Percentiles rank a stretch among this genome's conserved stretches.
phyloP scores from a whole-genome alignment of 2,888 invertebrate genomes.

The Copidosoma aretas region DNA sequence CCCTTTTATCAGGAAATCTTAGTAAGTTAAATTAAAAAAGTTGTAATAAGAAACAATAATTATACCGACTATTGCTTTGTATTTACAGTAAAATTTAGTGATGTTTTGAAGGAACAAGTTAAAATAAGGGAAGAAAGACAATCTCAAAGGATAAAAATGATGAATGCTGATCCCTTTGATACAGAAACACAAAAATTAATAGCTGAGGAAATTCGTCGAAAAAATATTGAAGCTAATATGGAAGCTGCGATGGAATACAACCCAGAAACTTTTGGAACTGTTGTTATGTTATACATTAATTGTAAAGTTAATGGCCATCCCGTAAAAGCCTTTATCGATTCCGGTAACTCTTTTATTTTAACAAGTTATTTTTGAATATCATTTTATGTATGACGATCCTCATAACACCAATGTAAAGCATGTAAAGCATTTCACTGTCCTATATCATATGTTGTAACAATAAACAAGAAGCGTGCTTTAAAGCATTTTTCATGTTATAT shows the following conservation, averaged over 20 bases:
- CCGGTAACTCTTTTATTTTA: conserved; percentile 67
- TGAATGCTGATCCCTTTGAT: conserved; percentile 94
- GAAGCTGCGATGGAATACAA: conserved; percentile 98
- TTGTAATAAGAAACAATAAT: no score
- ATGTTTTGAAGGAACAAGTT: conserved; percentile 83
- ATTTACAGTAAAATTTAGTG: conserved; percentile 75
- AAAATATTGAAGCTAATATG: conserved; percentile 98
- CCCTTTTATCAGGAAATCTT: conserved; percentile 82
- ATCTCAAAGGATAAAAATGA: conserved; percentile 82
- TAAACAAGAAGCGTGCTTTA: no score
- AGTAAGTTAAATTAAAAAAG: conserved; percentile 63
- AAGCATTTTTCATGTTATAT: no score
- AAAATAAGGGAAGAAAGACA: conserved; percentile 82
- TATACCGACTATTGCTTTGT: no score
- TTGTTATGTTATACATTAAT: conserved; percentile 97
- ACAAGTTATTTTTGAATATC: no score
- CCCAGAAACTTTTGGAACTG: conserved; percentile 97
- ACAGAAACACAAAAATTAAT: conserved; percentile 93
- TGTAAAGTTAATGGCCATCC: conserved; percentile 96
- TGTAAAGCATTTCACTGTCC: no score
- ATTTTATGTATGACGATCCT: no score
- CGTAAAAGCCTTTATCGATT: conserved; percentile 98
- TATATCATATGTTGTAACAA: no score
- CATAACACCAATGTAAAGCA: no score
- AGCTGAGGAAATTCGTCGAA: conserved; percentile 93